These are phyloP conservation scores for Aphis gossypii DNA, from an alignment of 1,140 invertebrate genomes.

Conservation along the genomic window DNA sequence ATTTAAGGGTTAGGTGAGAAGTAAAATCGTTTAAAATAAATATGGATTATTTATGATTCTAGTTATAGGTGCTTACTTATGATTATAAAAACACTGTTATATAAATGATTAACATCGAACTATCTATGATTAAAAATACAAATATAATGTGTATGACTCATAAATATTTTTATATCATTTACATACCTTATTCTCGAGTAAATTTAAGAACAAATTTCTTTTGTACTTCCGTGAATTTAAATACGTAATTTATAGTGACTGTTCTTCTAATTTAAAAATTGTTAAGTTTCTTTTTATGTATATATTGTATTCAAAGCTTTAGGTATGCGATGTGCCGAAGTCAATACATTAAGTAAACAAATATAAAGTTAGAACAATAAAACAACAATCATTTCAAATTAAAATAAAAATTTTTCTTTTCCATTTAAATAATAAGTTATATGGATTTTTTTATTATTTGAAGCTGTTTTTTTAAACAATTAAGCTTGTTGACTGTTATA, in stretches of 20 bases:
- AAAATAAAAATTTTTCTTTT: neutral
- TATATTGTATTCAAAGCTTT: neutral
- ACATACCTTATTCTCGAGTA: neutral
- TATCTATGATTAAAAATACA: neutral
- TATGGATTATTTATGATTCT: no score
- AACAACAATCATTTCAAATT: neutral
- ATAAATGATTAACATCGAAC: neutral
- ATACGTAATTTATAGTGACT: neutral
- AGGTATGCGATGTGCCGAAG: neutral
- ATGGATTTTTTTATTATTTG: neutral
- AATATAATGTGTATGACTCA: no score
- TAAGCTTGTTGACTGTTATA: neutral
- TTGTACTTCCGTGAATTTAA: neutral
- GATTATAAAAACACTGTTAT: neutral
- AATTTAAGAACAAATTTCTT: neutral
- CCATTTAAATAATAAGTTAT: neutral
- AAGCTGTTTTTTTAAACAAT: neutral
- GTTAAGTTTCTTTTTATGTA: neutral
- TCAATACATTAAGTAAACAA: neutral
- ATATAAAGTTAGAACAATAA: neutral
- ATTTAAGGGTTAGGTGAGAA: no score
- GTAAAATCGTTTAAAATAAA: neutral
- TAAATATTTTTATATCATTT: neutral
- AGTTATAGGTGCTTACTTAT: neutral
- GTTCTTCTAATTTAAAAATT: neutral